phyloP scores from a whole-genome alignment of 2,888 invertebrate species.

The Molorchus minor region DNA sequence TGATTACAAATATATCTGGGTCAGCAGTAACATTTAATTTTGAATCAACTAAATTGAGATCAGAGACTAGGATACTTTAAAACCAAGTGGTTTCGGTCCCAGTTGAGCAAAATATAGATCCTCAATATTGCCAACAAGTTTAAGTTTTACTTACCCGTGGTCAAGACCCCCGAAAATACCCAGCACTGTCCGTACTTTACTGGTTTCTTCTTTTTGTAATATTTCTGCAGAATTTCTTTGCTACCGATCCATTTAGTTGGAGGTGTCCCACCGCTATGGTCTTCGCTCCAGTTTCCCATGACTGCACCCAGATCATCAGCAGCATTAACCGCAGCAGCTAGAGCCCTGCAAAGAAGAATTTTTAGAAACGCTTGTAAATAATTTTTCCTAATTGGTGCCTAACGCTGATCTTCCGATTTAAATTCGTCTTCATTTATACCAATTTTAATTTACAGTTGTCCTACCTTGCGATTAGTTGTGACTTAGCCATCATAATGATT shows the following conservation, averaged over 20 bases:
- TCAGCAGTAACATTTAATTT: too few relatives aligned
- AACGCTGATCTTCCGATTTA: too few relatives aligned
- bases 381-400: too few relatives aligned
- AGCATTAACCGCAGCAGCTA: slow-evolving; percentile 88
- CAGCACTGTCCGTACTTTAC: slow-evolving; percentile 96
- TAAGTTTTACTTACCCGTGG: slow-evolving; percentile 71
- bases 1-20: not conserved
- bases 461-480: too few relatives aligned
- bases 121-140: not conserved
- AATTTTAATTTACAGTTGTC: too few relatives aligned
- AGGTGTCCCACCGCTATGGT: slow-evolving; percentile 84
- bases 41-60: too few relatives aligned
- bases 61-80: too few relatives aligned
- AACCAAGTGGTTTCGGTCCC: too few relatives aligned
- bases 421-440: too few relatives aligned
- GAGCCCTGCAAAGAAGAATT: slow-evolving; percentile 67
- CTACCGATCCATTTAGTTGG: slow-evolving; percentile 94
- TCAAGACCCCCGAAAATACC: slow-evolving; percentile 91
- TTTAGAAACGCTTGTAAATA: too few relatives aligned
- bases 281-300: slow-evolving; percentile 88
- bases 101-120: too few relatives aligned
- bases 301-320: slow-evolving; percentile 90
- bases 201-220: slow-evolving; percentile 82
- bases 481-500: too few relatives aligned
- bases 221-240: slow-evolving; percentile 84